Evolutionary conservation across 2,888 invertebrate species (phyloP), one percentile per base, ranked within the genome.

Genomic region (Tetrapedia diversipes): DNA sequence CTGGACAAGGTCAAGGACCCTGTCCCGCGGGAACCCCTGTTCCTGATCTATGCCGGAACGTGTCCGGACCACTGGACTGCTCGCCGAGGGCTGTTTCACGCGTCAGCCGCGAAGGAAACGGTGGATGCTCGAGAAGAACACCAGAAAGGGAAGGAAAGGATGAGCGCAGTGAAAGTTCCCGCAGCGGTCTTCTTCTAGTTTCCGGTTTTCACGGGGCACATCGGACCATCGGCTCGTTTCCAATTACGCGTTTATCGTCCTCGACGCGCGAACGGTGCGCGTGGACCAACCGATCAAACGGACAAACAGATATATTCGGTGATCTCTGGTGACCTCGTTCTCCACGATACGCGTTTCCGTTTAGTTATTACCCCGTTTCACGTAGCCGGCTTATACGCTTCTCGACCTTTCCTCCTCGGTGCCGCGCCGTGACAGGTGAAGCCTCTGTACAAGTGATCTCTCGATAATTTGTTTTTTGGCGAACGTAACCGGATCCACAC

Each of bases 1-100:
- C 76, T 82, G 84, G 85, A 76, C 77, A 68, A 83, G 83, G 82
- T 83, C 80, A 78, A 85, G 79, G 77, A 81, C 71, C 82, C 60
- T 76, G 53, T 72, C 74, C 80, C 69, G 56, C 73, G 77, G 79
- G 80, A 77, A 81, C 74, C 47, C 66, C 68, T 77, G 78, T 54
- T 83, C 78, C 74, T 85, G 86, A 87, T 86, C 77, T 29, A 64
- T 54, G 64, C 51, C n/a, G 53, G n/a, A 59, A 39, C 63, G 11
- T 22, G 66, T 6, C 27, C 2, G 10, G 14, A 27, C 22, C 22
- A 6, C 8, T 14, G 16, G 7, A 27, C n/a, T 4, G 24, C 4
- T 19, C 24, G n/a, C 11, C 29, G 16, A 57, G 53, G 41, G 22
- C 49, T n/a, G n/a, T n/a, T n/a, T n/a, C n/a, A 2, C 22, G 14